Conservation (phyloP, 2,113 vertebrate genomes). For the Labeo rohita region DNA sequence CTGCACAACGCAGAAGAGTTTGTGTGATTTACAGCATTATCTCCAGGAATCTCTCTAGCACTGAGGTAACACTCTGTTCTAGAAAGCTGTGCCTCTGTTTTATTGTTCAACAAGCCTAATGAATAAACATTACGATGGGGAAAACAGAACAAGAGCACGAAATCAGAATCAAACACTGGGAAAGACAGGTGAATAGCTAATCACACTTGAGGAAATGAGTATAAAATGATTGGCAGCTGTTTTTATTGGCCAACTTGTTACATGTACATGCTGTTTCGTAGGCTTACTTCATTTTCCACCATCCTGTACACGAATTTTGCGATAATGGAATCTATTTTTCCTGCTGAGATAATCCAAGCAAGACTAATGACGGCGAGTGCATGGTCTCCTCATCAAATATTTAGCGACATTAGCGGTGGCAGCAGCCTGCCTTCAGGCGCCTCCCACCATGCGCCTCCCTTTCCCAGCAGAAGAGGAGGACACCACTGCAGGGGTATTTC, state of each 20-base stretch:
- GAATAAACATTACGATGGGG: conserved; percentile 35
- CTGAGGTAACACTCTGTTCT: conserved; percentile 15
- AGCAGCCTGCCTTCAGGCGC: conserved; percentile 38
- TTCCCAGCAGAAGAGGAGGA: conserved; percentile 20
- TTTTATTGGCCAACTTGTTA: not conserved
- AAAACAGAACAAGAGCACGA: not conserved
- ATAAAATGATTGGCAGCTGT: conserved; percentile 10
- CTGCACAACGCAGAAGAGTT: conserved; percentile 12
- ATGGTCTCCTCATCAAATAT: conserved; percentile 59
- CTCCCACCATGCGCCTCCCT: conserved; percentile 28
- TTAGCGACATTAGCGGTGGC: conserved; percentile 52
- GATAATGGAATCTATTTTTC: conserved; percentile 42
- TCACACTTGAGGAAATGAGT: not conserved
- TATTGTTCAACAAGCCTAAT: not conserved
- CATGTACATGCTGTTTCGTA: not conserved
- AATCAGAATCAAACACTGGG: not conserved
- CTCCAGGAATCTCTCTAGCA: not conserved
- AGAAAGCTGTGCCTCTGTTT: not conserved
- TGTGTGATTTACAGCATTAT: conserved; percentile 23
- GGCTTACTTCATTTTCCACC: not conserved
- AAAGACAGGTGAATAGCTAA: not conserved
- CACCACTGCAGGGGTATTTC: conserved; percentile 17
- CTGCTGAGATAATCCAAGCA: conserved; percentile 62
- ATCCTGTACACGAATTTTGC: not conserved
- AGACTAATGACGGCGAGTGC: conserved; percentile 62